phyloP scores from a whole-genome alignment of 2,113 vertebrate genomes.

The Mirounga angustirostris region DNA sequence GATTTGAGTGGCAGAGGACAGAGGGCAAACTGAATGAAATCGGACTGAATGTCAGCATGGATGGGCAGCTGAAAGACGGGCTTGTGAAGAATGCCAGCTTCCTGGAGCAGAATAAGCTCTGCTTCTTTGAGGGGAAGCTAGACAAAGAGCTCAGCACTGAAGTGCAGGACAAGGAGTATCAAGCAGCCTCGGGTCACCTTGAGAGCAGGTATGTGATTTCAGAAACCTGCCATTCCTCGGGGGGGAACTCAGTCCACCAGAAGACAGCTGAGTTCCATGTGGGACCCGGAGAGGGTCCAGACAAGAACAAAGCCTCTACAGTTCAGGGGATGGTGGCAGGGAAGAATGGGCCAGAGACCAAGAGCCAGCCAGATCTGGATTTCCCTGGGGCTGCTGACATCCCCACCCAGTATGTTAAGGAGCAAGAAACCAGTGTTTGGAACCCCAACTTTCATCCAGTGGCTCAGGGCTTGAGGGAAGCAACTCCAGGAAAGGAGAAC shows the following conservation, averaged over 20 bases:
- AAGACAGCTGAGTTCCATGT: slow-evolving; percentile 74
- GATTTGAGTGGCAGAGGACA: slow-evolving; percentile 94
- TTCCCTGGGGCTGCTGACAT: slow-evolving; percentile 59
- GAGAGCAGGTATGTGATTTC: slow-evolving; percentile 87
- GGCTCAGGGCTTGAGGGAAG: slow-evolving; percentile 76
- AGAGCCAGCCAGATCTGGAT: slow-evolving; percentile 66
- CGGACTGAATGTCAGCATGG: slow-evolving; percentile 87
- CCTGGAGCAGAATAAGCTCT: slow-evolving; percentile 95
- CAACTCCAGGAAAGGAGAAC: slow-evolving; percentile 79
- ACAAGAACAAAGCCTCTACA: slow-evolving; percentile 79
- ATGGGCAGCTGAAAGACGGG: slow-evolving; percentile 86
- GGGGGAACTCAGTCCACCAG: slow-evolving; percentile 75
- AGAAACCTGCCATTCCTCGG: slow-evolving; percentile 57
- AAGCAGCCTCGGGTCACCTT: slow-evolving; percentile 86
- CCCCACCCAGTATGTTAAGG: slow-evolving; percentile 53
- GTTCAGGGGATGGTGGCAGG: slow-evolving; percentile 84
- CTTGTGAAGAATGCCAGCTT: slow-evolving; percentile 89
- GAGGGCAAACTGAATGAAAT: slow-evolving; percentile 90
- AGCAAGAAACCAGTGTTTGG: slow-evolving; percentile 87
- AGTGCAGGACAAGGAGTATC: slow-evolving; percentile 82
- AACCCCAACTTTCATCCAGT: slow-evolving; percentile 86
- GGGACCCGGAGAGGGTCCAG: slow-evolving; percentile 75
- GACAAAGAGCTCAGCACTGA: slow-evolving; percentile 90
- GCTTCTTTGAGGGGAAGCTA: slow-evolving; percentile 91
- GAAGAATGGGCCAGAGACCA: slow-evolving; percentile 77